phyloP scores from a whole-genome alignment of 2,797 vertebrate genomes.

The Philypnodon macrostomus region DNA sequence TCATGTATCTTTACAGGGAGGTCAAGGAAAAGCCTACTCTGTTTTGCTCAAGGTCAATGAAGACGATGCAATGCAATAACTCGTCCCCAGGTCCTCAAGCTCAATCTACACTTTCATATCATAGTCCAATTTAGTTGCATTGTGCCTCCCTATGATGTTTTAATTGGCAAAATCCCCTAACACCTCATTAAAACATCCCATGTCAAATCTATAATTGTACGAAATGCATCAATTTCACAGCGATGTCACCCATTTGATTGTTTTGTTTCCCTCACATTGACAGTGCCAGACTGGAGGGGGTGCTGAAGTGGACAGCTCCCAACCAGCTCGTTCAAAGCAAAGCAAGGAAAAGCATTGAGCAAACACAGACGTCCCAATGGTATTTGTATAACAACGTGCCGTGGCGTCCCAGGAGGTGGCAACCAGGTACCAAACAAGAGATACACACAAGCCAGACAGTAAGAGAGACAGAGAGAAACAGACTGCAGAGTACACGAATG shows the following conservation, averaged over 20 bases:
- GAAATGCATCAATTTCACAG: slow-evolving; percentile 28
- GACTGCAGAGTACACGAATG: slow-evolving; percentile 22
- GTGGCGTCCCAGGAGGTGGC: slow-evolving; percentile 58
- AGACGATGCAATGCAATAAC: slow-evolving; percentile 11
- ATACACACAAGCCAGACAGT: slow-evolving; percentile 5
- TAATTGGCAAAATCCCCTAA: slow-evolving; percentile 22
- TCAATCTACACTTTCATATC: slow-evolving; percentile 8
- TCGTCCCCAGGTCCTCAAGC: slow-evolving; percentile 17
- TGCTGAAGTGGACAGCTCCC: slow-evolving; percentile 13
- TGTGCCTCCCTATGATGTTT: slow-evolving; percentile 3
- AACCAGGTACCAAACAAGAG: slow-evolving; percentile 71
- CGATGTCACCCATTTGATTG: slow-evolving; percentile 29
- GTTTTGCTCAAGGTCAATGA: slow-evolving; percentile 36
- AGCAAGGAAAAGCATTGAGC: slow-evolving; percentile 34
- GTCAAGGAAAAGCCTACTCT: slow-evolving; percentile 30
- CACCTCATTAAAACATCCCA: slow-evolving; percentile 43
- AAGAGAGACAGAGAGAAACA: slow-evolving; percentile 19
- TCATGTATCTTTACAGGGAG: slow-evolving; percentile 2
- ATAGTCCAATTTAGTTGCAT: slow-evolving; percentile 4
- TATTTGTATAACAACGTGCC: slow-evolving; percentile 57
- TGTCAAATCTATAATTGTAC: slow-evolving; percentile 38
- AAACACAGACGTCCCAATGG: slow-evolving; percentile 63
- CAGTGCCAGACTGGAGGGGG: slow-evolving; percentile 1
- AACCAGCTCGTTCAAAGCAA: slow-evolving; percentile 26
- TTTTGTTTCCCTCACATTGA: slow-evolving; percentile 28